phyloP scores from a whole-genome alignment of 2,888 invertebrate species.

The Idaea dimidiata region DNA sequence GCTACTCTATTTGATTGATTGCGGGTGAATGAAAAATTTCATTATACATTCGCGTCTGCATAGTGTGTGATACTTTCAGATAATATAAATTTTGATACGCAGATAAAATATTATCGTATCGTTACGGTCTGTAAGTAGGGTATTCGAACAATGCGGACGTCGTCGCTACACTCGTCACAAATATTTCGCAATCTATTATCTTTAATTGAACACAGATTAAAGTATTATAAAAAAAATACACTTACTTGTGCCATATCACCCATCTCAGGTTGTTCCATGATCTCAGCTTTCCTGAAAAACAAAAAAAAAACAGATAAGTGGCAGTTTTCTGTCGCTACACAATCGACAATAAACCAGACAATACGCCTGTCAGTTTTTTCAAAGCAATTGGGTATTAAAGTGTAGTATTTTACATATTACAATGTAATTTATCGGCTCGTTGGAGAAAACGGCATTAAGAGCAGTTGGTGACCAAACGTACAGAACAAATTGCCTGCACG shows the following conservation, averaged over 20 bases:
- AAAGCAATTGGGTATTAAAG: slow-evolving; percentile 27
- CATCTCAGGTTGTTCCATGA: slow-evolving; percentile 40
- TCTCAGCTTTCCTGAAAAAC: slow-evolving; percentile 57
- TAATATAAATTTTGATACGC: too few species aligned
- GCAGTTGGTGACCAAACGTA: slow-evolving; percentile 52
- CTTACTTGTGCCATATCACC: slow-evolving; percentile 49
- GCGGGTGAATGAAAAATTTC: too few species aligned
- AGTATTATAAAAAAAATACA: slow-evolving; percentile 17
- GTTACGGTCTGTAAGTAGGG: too few species aligned
- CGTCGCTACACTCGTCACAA: too few species aligned
- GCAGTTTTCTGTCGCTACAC: slow-evolving; percentile 5
- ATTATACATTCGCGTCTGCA: too few species aligned
- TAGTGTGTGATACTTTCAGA: too few species aligned
- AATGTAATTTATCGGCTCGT: slow-evolving; percentile 51
- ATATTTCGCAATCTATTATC: too few species aligned
- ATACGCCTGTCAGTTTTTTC: slow-evolving; percentile 22
- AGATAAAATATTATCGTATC: too few species aligned
- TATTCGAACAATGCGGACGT: too few species aligned
- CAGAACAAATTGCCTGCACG: slow-evolving; percentile 61
- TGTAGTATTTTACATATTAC: slow-evolving; percentile 35
- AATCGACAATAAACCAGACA: slow-evolving; percentile 15
- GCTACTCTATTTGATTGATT: too few species aligned
- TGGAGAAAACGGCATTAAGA: slow-evolving; percentile 54
- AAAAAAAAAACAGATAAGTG: slow-evolving; percentile 17
- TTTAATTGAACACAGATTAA: too few species aligned